Evolutionary conservation across 2,888 invertebrate genomes (phyloP), one percentile per base, ranked within the genome.

Genomic region (Orchestes rusci): DNA sequence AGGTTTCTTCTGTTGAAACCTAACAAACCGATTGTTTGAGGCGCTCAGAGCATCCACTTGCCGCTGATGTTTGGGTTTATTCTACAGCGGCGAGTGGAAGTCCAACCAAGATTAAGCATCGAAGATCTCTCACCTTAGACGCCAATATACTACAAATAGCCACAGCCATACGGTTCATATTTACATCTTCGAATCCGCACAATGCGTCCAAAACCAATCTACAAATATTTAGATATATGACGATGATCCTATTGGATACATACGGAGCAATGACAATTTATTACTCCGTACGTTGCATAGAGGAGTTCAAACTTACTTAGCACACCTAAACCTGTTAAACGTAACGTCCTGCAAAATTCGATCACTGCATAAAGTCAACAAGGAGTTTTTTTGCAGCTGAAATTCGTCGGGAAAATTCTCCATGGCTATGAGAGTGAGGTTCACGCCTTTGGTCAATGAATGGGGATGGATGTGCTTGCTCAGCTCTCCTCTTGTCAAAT

Each of bases 141-240:
- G 67, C 80, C 18, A 85, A 68, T 52, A 85, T 84, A 47, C 83
- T 83, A 58, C 83, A 83, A 49, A 85, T 84, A 1, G 84, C 84
- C n/a, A 84, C 84, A 16, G 82, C 80, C 83, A 85, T 84, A 41
- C 83, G 71, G 59, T 79, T 80, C 77, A 83, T 81, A 35, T 79
- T 77, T 3, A 75, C 67, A 58, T 84, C 82, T 35, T 80, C 77
- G 60, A 81, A 83, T 8, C 73, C 68, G 56, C 80, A 80, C 43
- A 85, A 69, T 53, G 80, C 80, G 55, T 84, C 81, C 70, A 85
- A 72, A 15, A 84, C 84, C 39, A 84, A 28, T 28, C 48, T 48
- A 17, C 5, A n/a, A n/a, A n/a, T n/a, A n/a, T n/a, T n/a, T n/a
- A n/a, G n/a, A n/a, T n/a, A n/a, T n/a, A n/a, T n/a, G n/a, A n/a